Evolutionary conservation across 2,797 vertebrate species (phyloP).

Genomic region (Thaleichthys pacificus): DNA sequence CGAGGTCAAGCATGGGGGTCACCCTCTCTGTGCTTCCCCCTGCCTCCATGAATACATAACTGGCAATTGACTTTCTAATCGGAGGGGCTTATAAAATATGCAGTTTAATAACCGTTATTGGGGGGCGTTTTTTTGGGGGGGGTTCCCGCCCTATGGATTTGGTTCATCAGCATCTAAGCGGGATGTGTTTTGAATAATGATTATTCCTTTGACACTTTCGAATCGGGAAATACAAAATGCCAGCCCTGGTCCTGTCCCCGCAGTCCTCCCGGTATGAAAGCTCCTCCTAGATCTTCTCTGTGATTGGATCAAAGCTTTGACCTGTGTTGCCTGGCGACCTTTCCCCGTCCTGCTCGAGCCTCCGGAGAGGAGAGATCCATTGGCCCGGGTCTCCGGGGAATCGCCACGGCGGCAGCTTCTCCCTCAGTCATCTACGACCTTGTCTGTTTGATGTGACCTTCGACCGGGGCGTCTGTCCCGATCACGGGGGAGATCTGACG

Average conservation of each 20-base stretch:
- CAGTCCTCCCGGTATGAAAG: constrained; percentile 43
- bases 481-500: constrained; percentile 57
- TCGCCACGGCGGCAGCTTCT: constrained; percentile 40
- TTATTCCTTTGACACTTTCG: constrained; percentile 37
- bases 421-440: constrained; percentile 56
- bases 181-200: constrained; percentile 59
- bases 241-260: constrained; percentile 35
- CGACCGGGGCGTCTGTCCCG: constrained; percentile 57
- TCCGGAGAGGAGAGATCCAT: constrained; percentile 50
- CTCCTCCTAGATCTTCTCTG: constrained; percentile 46
- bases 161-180: constrained; percentile 50
- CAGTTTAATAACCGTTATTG: constrained; percentile 63
- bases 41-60: constrained; percentile 72
- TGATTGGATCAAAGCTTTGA: constrained; percentile 74
- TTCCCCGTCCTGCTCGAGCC: constrained; percentile 40
- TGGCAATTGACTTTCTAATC: constrained; percentile 77
- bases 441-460: constrained; percentile 71
- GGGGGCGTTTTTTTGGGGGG: constrained; percentile 49
- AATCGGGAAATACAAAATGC: constrained; percentile 55
- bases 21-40: constrained; percentile 63
- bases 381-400: constrained; percentile 58
- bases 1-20: constrained; percentile 74
- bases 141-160: constrained; percentile 52
- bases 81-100: constrained; percentile 67
- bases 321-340: constrained; percentile 69